phyloP scores from a whole-genome alignment of 2,888 invertebrate genomes.

The Nymphalis c-album region DNA sequence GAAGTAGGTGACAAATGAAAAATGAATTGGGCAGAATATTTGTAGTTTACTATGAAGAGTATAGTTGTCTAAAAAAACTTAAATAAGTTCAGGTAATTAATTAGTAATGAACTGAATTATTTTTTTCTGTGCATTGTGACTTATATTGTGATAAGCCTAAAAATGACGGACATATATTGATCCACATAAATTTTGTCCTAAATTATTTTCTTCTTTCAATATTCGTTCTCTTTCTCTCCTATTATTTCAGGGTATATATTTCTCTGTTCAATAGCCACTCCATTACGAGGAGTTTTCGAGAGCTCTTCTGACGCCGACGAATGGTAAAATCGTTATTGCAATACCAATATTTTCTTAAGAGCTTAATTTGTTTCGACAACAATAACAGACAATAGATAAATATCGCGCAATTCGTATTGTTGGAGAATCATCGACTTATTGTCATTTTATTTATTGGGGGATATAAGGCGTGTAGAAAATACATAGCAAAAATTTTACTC shows the following conservation, averaged over 20 bases:
- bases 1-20: no score
- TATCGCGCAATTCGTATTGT: conserved; percentile 11
- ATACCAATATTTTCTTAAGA: conserved; percentile 28
- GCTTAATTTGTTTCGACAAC: conserved; percentile 32
- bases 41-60: no score
- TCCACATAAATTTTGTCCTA: neutral
- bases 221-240: conserved; percentile 3
- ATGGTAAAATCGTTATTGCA: conserved; percentile 29
- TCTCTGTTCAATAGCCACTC: conserved; percentile 12
- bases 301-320: conserved; percentile 18
- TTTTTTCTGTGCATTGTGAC: no score
- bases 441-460: neutral
- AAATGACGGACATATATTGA: no score
- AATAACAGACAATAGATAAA: conserved; percentile 22
- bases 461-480: neutral
- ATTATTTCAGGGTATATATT: neutral
- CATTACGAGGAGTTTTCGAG: conserved; percentile 20
- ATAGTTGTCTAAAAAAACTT: no score
- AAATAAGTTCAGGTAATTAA: no score
- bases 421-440: neutral
- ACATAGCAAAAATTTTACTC: neutral
- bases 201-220: neutral
- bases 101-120: no score
- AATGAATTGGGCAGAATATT: no score
- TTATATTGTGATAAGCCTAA: no score